Conservation (phyloP, 1,140 invertebrate genomes). For the Saccostrea glomerata region DNA sequence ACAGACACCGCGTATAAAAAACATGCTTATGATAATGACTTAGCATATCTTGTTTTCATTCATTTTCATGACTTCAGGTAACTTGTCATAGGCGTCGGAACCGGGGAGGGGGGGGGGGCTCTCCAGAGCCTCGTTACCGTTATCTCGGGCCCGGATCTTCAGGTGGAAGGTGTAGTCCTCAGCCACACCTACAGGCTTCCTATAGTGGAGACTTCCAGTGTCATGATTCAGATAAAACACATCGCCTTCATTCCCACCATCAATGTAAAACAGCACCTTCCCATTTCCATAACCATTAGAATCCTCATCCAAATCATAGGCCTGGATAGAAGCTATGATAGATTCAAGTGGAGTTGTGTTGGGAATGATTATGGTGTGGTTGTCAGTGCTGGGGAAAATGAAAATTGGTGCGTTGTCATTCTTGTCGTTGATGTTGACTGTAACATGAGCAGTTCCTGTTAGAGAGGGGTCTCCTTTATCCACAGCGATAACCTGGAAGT, state of each 20-base stretch:
- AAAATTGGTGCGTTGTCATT: slow-evolving; percentile 92
- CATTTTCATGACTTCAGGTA: no score
- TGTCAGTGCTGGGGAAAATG: slow-evolving; percentile 57
- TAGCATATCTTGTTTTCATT: no score
- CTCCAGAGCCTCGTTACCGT: slow-evolving; percentile 42
- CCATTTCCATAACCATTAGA: slow-evolving; percentile 53
- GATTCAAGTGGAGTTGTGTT: slow-evolving; percentile 49
- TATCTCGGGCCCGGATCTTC: slow-evolving; percentile 43
- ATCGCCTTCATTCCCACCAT: slow-evolving; percentile 43
- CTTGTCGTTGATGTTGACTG: slow-evolving; percentile 86
- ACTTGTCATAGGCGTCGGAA: no score
- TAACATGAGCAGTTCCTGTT: slow-evolving; percentile 85
- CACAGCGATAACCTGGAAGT: slow-evolving; percentile 81
- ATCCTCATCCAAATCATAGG: slow-evolving; percentile 53
- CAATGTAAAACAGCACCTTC: slow-evolving; percentile 52
- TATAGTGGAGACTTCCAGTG: slow-evolving; percentile 52
- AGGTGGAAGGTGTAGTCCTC: slow-evolving; percentile 6
- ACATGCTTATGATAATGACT: no score
- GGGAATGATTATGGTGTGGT: slow-evolving; percentile 56
- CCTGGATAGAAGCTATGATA: slow-evolving; percentile 57
- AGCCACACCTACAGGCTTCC: background rate
- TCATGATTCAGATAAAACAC: slow-evolving; percentile 53
- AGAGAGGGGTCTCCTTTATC: slow-evolving; percentile 86
- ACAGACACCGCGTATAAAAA: no score
- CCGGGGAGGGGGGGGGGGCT: no score